These are phyloP conservation scores for Drosophila kurseongensis DNA, from an alignment of 1,140 invertebrate genomes.

Conservation along the genomic window DNA sequence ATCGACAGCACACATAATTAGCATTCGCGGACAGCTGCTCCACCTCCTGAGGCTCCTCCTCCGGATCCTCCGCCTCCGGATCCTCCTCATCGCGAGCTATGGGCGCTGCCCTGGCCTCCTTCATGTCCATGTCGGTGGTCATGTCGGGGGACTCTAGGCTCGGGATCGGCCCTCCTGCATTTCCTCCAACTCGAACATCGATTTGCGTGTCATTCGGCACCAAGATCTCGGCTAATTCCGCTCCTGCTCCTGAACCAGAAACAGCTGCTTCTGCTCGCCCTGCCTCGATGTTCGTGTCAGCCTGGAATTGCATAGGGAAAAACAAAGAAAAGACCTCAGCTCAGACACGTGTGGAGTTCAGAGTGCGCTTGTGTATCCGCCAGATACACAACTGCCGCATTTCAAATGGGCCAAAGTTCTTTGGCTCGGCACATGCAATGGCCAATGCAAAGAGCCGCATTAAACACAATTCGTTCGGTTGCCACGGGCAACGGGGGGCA, in stretches of 20 bases:
- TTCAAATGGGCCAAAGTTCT: conserved; percentile 65
- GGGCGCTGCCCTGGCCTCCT: conserved; percentile 64
- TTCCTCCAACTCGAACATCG: conserved; percentile 49
- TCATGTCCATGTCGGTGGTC: conserved; percentile 52
- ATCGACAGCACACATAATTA: conserved; percentile 81
- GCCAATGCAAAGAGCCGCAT: conserved; percentile 46
- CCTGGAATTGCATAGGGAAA: conserved; percentile 30
- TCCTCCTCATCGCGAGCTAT: conserved; percentile 73
- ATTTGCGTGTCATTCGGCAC: conserved; percentile 82
- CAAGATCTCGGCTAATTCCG: conserved; percentile 76
- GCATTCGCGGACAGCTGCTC: conserved; percentile 61
- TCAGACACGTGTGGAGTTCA: conserved; percentile 71
- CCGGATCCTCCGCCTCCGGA: conserved; percentile 30
- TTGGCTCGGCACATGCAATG: conserved; percentile 30
- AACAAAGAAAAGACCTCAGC: conserved; percentile 22
- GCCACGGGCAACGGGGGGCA: conserved; percentile 25
- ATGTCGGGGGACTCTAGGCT: conserved; percentile 53
- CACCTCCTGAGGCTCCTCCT: conserved; percentile 25
- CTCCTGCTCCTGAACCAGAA: conserved; percentile 24
- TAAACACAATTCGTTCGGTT: conserved; percentile 53
- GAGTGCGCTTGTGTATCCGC: conserved; percentile 43
- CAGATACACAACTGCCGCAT: conserved; percentile 57
- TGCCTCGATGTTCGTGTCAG: conserved; percentile 50
- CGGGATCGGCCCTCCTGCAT: conserved; percentile 3
- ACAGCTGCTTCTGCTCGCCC: conserved; percentile 51